These are phyloP conservation scores for Chaetophractus vellerosus DNA, from an alignment of 2,797 vertebrate species.

Conservation along the genomic window DNA sequence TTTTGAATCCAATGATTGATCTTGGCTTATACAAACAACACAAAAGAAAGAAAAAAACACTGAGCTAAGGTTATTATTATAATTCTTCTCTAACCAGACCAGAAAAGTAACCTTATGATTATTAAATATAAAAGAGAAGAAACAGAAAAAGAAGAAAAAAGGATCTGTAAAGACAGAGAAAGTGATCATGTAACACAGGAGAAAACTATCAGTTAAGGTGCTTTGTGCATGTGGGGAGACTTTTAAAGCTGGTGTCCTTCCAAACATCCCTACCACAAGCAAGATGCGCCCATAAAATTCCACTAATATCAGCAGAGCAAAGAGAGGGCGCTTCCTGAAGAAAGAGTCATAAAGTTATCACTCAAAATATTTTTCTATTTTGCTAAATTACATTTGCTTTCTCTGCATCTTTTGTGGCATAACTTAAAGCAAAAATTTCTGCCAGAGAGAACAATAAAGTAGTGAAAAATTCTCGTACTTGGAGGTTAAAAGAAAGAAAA, in stretches of 20 bases:
- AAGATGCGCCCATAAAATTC: not conserved
- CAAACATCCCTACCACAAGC: not conserved
- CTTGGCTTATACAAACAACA: constrained; percentile 47
- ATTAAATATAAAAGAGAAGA: constrained; percentile 34
- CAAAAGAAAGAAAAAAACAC: constrained; percentile 34
- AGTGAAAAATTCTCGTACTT: not conserved
- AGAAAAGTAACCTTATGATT: constrained; percentile 44
- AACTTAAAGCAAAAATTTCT: not conserved
- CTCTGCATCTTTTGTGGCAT: not conserved
- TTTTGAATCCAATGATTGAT: constrained; percentile 59
- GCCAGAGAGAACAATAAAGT: not conserved
- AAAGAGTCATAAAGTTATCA: not conserved
- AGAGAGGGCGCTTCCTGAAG: not conserved
- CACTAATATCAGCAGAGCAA: not conserved
- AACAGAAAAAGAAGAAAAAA: not conserved
- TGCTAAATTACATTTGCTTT: not conserved
- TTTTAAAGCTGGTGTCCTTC: not conserved
- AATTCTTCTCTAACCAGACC: constrained; percentile 53
- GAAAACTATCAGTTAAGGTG: not conserved
- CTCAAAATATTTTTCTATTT: constrained; percentile 22
- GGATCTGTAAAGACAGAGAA: not conserved
- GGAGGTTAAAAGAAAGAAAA: not conserved
- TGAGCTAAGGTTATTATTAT: not conserved
- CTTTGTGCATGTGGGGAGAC: not conserved
- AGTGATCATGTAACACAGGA: not conserved